Conservation (phyloP, 2,888 invertebrate genomes). For the Matsumyia berberina region DNA sequence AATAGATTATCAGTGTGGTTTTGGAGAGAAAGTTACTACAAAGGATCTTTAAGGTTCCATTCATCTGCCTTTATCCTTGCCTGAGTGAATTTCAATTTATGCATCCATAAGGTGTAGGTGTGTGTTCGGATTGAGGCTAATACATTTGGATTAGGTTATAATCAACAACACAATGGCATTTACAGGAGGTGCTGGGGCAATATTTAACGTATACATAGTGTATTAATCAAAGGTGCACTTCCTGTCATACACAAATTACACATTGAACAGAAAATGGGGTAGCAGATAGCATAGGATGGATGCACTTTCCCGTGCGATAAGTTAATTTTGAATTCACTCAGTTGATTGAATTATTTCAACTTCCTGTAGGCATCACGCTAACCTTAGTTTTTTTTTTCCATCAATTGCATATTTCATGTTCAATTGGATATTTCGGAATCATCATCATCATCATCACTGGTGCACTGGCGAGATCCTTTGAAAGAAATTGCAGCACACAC, state of each 20-base stretch:
- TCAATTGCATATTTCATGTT: conserved; percentile 38
- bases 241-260: conserved; percentile 33
- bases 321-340: conserved; percentile 48
- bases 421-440: conserved; percentile 34
- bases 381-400: conserved; percentile 36
- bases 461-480: conserved; percentile 28
- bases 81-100: conserved; percentile 39
- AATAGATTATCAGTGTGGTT: background rate
- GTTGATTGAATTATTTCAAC: conserved; percentile 58
- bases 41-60: conserved; percentile 21
- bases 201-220: conserved; percentile 15
- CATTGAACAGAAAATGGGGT: conserved; percentile 15
- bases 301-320: conserved; percentile 55
- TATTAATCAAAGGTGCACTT: conserved; percentile 35
- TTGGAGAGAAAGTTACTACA: conserved; percentile 29
- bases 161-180: conserved; percentile 45
- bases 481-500: conserved; percentile 50
- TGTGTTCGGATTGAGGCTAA: conserved; percentile 37
- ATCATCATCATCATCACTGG: conserved; percentile 21
- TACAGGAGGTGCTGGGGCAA: conserved; percentile 29
- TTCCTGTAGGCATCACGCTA: conserved; percentile 39
- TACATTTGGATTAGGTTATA: conserved; percentile 54
- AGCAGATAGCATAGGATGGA: conserved; percentile 30
- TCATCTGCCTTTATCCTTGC: conserved; percentile 30
- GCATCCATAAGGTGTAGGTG: conserved; percentile 32